Conservation (phyloP, 2,113 vertebrate genomes). For the Esox niger region DNA sequence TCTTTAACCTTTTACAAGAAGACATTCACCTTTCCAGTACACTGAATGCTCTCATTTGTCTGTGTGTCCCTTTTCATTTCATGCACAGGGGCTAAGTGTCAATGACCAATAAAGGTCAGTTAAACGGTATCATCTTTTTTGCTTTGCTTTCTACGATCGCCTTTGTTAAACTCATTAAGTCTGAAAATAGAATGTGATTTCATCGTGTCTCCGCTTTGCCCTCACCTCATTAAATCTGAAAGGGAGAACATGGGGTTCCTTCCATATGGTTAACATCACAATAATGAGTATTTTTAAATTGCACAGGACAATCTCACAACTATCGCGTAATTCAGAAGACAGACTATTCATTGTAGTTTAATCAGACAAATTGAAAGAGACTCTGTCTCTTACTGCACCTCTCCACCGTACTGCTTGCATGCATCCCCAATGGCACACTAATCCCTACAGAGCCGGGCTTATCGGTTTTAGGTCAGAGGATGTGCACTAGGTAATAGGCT, state of each 20-base stretch:
- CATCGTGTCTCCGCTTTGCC: slow-evolving; percentile 13
- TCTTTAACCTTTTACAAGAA: slow-evolving; percentile 14
- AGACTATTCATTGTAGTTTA: slow-evolving; percentile 32
- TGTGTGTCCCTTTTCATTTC: slow-evolving; percentile 19
- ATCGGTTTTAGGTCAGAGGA: too few species aligned
- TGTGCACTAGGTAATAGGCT: too few species aligned
- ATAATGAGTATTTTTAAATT: slow-evolving; percentile 53
- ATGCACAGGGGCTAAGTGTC: slow-evolving; percentile 11
- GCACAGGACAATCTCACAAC: slow-evolving; percentile 33
- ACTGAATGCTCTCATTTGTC: not conserved
- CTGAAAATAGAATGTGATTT: slow-evolving; percentile 31
- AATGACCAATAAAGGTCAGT: slow-evolving; percentile 34
- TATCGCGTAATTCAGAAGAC: slow-evolving; percentile 26
- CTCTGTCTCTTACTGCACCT: slow-evolving; percentile 1
- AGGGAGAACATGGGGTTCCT: slow-evolving; percentile 39
- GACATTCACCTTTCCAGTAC: not conserved
- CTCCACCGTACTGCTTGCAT: not conserved
- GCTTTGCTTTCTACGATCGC: slow-evolving; percentile 36
- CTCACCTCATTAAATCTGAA: slow-evolving; percentile 46
- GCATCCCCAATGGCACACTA: too few species aligned
- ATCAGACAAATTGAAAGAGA: slow-evolving; percentile 33
- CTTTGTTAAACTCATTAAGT: slow-evolving; percentile 46
- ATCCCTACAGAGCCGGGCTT: too few species aligned
- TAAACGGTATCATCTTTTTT: slow-evolving; percentile 14
- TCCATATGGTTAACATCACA: slow-evolving; percentile 34